Evolutionary conservation across 1,140 invertebrate genomes (phyloP).

Genomic region (Scaptomyza hsui): DNA sequence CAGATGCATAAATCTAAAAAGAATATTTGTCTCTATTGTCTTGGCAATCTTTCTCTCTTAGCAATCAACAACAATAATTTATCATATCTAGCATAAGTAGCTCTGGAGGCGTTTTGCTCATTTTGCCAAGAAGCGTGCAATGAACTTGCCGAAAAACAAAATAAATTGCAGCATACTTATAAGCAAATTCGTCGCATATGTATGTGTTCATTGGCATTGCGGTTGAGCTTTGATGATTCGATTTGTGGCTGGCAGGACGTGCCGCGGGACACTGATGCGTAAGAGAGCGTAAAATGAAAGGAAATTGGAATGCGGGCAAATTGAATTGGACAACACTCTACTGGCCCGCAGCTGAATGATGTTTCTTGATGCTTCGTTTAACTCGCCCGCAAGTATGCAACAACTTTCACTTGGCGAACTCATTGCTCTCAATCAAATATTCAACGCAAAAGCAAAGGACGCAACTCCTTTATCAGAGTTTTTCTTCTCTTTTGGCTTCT

Average conservation of each 20-base stretch:
- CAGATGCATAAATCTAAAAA: conserved; percentile 43
- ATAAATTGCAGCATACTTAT: conserved; percentile 34
- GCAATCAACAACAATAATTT: conserved; percentile 45
- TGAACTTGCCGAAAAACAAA: conserved; percentile 34
- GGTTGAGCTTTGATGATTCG: conserved; percentile 73
- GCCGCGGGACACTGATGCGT: conserved; percentile 57
- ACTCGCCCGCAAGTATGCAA: conserved; percentile 70
- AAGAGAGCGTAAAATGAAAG: conserved; percentile 80
- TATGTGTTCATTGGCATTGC: conserved; percentile 20
- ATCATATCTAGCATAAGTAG: conserved; percentile 43
- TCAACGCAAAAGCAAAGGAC: conserved; percentile 49
- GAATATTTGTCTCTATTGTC: conserved; percentile 33
- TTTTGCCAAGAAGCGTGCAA: conserved; percentile 44
- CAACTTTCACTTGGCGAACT: conserved; percentile 69
- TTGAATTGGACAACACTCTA: conserved; percentile 57
- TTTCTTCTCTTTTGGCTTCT: conserved; percentile 44
- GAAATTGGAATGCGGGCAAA: conserved; percentile 78
- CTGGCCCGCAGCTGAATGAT: conserved; percentile 19
- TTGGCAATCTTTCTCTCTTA: conserved; percentile 21
- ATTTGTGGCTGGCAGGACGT: conserved; percentile 30
- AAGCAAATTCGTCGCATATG: conserved; percentile 35
- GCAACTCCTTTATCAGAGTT: conserved; percentile 2
- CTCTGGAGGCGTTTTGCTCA: conserved; percentile 28
- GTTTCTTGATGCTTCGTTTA: conserved; percentile 72
- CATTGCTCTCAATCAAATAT: conserved; percentile 73